Evolutionary conservation across 2,888 invertebrate genomes (phyloP).

Genomic region (Agrotis puta): DNA sequence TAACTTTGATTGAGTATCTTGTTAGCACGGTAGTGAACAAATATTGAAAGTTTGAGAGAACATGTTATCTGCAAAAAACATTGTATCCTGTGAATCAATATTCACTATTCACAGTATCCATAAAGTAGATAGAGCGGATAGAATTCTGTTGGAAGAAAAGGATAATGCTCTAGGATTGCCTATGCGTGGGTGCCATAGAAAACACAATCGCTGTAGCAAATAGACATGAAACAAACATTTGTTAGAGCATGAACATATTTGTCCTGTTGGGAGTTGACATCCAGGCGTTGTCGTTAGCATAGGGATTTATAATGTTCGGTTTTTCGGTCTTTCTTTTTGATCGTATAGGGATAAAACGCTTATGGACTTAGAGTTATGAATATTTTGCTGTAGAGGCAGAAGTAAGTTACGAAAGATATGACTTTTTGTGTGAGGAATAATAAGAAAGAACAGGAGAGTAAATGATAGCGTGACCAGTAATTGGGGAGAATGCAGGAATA

Average conservation of each 20-base stretch:
- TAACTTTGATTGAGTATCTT: constrained; percentile 38
- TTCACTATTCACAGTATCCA: neutral
- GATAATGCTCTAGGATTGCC: constrained; percentile 7
- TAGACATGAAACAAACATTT: constrained; percentile 41
- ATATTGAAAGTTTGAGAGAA: constrained; percentile 12
- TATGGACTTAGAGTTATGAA: too few species aligned
- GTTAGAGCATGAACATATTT: constrained; percentile 45
- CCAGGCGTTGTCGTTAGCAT: constrained; percentile 9
- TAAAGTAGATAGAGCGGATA: neutral
- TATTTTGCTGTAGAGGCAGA: too few species aligned
- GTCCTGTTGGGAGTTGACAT: constrained; percentile 18
- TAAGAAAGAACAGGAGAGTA: too few species aligned
- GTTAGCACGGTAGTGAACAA: constrained; percentile 1
- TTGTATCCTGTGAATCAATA: neutral
- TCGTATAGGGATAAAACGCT: neutral
- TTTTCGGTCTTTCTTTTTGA: constrained; percentile 7
- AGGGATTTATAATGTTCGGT: constrained; percentile 9
- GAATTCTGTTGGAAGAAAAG: neutral
- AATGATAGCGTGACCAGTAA: too few species aligned
- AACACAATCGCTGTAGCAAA: constrained; percentile 40
- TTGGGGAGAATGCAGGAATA: too few species aligned
- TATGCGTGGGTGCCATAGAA: constrained; percentile 40
- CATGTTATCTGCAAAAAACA: neutral
- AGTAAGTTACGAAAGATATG: too few species aligned
- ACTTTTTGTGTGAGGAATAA: too few species aligned